Percentiles rank a stretch among this genome's conserved stretches.
phyloP scores from a whole-genome alignment of 2,888 invertebrate species.

The Cloeon dipterum region DNA sequence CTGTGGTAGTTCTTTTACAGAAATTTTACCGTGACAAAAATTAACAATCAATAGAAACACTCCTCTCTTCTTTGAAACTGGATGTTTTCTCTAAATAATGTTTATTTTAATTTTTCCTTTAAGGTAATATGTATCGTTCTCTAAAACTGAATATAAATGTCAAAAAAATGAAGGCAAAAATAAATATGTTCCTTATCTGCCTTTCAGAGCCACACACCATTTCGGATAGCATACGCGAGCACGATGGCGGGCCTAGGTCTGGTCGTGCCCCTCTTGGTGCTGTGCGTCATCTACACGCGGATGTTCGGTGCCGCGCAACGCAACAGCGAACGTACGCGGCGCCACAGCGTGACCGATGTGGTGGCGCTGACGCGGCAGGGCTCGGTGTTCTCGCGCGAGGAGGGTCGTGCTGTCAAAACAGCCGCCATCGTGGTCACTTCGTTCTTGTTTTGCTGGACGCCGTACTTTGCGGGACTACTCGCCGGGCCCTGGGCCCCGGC shows the following conservation, averaged over 20 bases:
- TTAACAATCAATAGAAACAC: too few species aligned
- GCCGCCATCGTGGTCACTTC: constrained; percentile 23
- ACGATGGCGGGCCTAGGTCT: constrained; percentile 20
- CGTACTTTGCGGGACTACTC: constrained; percentile 16
- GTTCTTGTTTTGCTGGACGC: constrained; percentile 24
- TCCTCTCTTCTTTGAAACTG: too few species aligned
- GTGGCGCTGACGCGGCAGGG: constrained; percentile 14
- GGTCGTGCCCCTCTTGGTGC: constrained; percentile 20
- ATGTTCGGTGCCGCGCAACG: constrained; percentile 23
- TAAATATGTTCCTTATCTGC: too few species aligned
- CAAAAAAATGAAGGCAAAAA: too few species aligned
- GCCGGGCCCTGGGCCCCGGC: constrained; percentile 11
- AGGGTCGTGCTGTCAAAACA: constrained; percentile 25
- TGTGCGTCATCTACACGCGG: constrained; percentile 22
- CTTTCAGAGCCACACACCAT: constrained; percentile 10
- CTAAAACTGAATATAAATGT: too few species aligned
- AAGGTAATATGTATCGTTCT: too few species aligned
- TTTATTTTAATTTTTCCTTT: too few species aligned
- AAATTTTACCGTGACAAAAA: too few species aligned
- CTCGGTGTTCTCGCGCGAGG: constrained; percentile 21
- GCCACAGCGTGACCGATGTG: constrained; percentile 19
- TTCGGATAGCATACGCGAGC: constrained; percentile 13
- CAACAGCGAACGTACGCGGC: constrained; percentile 22
- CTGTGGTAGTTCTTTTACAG: too few species aligned
- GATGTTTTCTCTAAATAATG: too few species aligned